Base-by-base conservation (phyloP, 2,888 invertebrate genomes). In the Drosophila borborema region DNA sequence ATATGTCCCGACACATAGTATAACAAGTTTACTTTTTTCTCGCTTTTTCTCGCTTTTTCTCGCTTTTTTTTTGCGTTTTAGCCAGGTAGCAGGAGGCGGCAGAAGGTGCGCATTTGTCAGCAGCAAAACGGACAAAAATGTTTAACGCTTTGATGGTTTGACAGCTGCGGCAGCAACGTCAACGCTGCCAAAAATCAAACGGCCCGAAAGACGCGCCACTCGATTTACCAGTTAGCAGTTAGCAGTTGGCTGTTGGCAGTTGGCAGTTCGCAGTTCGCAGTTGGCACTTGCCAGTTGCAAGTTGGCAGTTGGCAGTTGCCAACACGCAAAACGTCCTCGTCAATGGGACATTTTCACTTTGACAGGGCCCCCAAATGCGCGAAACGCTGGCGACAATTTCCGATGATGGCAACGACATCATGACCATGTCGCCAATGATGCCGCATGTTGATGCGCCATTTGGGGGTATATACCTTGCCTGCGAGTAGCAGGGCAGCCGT, bases 311-410 rank as follows among this genome's bases (percentile, higher is more conserved):
- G 34, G 8, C 51, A 41, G 55, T 55, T 55, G 46, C 48, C 63
- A 46, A 59, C 76, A 80, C 73, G 69, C 75, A 74, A 79, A 83
- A 74, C 55, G 82, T 85, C 73, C 73, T 62, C 69, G 79, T 85
- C 86, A 85, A 85, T 81, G 77, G 80, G 73, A 87, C 83, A 82
- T 85, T 87, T 85, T 74, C 81, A 82, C 72, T 85, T 87, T 85
- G 88, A 87, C 86, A 87, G 72, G 61, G 48, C 14, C 78, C 75
- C 54, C 54, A 3, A 73, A 54, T 28, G 28, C 65, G 66, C 64
- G 23, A 9, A 70, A 49, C 65, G 66, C 66, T 65, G 81, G 62
- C 43, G 70, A 65, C 83, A 78, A 69, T 76, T 76, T 69, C 68
- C 72, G 80, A 49, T 68, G 82, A 80, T 61, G 69, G 71, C 73